Conservation (phyloP, 2,888 invertebrate species). For the Orthosia incerta region DNA sequence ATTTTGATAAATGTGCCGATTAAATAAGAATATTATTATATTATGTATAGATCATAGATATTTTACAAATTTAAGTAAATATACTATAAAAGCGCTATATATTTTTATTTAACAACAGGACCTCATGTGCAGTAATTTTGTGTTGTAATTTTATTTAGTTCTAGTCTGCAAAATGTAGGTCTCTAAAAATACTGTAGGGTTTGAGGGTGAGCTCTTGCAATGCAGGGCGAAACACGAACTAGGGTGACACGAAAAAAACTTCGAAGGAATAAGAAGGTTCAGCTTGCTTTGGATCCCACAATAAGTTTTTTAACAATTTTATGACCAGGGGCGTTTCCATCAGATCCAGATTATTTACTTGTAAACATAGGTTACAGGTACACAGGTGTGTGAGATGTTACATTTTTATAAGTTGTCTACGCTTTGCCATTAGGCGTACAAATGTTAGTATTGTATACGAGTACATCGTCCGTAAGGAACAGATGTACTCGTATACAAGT, state of each 20-base stretch:
- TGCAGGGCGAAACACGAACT: background rate
- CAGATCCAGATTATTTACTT: no score
- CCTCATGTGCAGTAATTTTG: slow-evolving; percentile 59
- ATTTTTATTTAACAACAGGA: slow-evolving; percentile 62
- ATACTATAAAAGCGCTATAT: slow-evolving; percentile 79
- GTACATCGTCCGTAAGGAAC: no score
- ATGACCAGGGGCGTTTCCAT: no score
- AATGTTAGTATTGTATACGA: no score
- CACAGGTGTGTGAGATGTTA: no score
- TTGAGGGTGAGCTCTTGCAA: background rate
- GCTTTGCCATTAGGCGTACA: no score
- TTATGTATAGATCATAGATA: slow-evolving; percentile 77
- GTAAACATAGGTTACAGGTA: no score
- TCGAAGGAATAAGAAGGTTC: background rate
- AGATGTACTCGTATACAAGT: no score
- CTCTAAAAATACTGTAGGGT: background rate
- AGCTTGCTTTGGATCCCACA: background rate
- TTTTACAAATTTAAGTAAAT: slow-evolving; percentile 74
- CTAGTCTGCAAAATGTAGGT: background rate
- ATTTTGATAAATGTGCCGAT: slow-evolving; percentile 87
- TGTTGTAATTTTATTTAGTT: background rate
- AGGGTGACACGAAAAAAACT: background rate
- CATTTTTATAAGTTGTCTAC: no score
- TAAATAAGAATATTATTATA: slow-evolving; percentile 79
- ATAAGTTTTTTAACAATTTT: background rate